Conservation (phyloP, 2,113 vertebrate genomes). For the Coptodon bakossiorum region DNA sequence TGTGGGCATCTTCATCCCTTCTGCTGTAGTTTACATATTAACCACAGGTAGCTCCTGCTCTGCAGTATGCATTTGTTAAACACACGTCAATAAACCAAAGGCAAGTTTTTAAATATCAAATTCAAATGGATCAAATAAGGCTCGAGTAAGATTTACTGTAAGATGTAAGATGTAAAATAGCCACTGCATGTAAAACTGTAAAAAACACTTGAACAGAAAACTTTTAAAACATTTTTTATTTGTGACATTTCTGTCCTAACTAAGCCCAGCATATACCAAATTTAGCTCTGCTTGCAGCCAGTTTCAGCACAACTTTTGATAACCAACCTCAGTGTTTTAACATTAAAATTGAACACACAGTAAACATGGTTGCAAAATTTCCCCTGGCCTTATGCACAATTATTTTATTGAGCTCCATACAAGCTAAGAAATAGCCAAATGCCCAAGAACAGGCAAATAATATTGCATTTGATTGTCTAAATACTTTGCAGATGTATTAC, state of each 20-base stretch:
- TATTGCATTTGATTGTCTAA: neutral
- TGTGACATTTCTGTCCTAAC: neutral
- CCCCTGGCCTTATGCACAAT: neutral
- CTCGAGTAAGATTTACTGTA: neutral
- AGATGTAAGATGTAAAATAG: neutral
- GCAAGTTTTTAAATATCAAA: neutral
- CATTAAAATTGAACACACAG: neutral
- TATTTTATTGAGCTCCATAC: neutral
- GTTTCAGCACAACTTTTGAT: neutral
- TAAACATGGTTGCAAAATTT: neutral
- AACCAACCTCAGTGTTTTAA: neutral
- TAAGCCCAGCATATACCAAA: neutral
- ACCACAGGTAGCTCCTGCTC: conserved; percentile 5
- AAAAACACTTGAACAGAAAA: neutral
- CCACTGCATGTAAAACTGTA: neutral
- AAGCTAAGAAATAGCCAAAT: neutral
- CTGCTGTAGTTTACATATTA: conserved; percentile 66
- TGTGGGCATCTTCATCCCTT: conserved; percentile 35
- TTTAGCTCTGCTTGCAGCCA: neutral
- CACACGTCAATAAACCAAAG: neutral
- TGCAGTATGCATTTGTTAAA: neutral
- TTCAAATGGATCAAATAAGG: neutral
- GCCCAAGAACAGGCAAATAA: neutral
- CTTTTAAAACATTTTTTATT: neutral
- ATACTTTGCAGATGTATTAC: conserved; percentile 8